These are phyloP conservation scores for Isaurus tuberculatus DNA, from an alignment of 92 coral and sea anemone genomes.

Conservation along the genomic window DNA sequence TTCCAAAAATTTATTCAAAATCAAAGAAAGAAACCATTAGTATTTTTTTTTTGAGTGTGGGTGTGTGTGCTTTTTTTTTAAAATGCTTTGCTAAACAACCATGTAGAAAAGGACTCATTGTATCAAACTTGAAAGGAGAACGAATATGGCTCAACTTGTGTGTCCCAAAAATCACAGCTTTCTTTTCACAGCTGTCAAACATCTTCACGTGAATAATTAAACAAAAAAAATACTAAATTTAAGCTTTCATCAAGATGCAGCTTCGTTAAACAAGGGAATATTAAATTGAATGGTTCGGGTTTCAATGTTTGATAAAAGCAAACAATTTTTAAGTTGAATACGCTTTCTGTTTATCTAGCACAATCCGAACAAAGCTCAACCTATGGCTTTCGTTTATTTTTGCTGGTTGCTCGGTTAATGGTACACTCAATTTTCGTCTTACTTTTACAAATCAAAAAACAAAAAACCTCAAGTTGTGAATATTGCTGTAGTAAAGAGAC, in stretches of 20 bases:
- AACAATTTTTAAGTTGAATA: conserved; percentile 24
- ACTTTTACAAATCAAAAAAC: background rate
- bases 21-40: background rate
- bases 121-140: background rate
- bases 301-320: conserved; percentile 27
- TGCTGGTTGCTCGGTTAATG: background rate
- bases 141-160: background rate
- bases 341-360: background rate
- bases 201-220: conserved; percentile 24
- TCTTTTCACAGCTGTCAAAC: conserved; percentile 23
- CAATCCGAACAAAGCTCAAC: background rate
- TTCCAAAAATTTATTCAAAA: background rate
- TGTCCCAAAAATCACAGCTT: conserved; percentile 15
- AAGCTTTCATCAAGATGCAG: conserved; percentile 15
- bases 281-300: conserved; percentile 20
- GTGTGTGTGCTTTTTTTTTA: background rate
- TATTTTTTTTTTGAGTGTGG: background rate
- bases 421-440: background rate
- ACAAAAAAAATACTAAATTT: conserved; percentile 25
- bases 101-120: background rate
- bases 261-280: conserved; percentile 42
- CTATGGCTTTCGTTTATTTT: background rate
- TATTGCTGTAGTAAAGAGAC: background rate
- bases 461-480: background rate
- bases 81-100: background rate